These are phyloP conservation scores for Heteractis magnifica DNA, from an alignment of 92 coral and sea anemone species.

Conservation along the genomic window DNA sequence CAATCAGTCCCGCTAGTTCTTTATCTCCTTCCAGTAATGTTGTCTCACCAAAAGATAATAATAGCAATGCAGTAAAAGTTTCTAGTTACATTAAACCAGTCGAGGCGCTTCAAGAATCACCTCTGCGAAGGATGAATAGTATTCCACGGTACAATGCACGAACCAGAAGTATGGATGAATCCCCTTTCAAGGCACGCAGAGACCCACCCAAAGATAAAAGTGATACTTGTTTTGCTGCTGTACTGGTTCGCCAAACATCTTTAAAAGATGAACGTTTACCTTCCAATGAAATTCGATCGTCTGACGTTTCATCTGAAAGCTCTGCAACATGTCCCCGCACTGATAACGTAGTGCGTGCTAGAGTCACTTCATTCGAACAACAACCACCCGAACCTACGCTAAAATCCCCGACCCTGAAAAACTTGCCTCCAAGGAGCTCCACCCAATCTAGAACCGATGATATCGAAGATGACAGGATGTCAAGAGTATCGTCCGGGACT, in stretches of 20 bases:
- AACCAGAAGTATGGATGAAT: slow-evolving; percentile 25
- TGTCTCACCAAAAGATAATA: slow-evolving; percentile 6
- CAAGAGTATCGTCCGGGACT: slow-evolving; percentile 3
- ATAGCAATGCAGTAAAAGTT: background rate
- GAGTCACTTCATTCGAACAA: slow-evolving; percentile 47
- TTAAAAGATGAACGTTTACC: slow-evolving; percentile 1
- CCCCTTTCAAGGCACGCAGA: slow-evolving; percentile 8
- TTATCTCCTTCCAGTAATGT: background rate
- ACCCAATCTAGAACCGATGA: slow-evolving; percentile 7
- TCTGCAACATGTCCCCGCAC: background rate
- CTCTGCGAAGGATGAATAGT: slow-evolving; percentile 30
- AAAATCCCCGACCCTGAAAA: slow-evolving; percentile 21
- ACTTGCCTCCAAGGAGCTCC: slow-evolving; percentile 13
- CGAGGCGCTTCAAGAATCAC: slow-evolving; percentile 18
- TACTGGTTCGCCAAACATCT: slow-evolving; percentile 21
- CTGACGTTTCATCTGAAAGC: slow-evolving; percentile 4
- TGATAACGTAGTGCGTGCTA: slow-evolving; percentile 30
- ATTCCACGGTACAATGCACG: slow-evolving; percentile 21
- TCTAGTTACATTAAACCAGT: slow-evolving; percentile 6
- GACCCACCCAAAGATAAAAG: background rate
- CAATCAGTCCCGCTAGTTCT: slow-evolving; percentile 23
- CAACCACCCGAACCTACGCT: background rate
- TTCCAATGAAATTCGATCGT: background rate
- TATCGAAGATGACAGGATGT: slow-evolving; percentile 15
- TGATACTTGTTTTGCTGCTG: slow-evolving; percentile 14